phyloP scores from a whole-genome alignment of 2,888 invertebrate species.

The Zaprionus obscuricornis region DNA sequence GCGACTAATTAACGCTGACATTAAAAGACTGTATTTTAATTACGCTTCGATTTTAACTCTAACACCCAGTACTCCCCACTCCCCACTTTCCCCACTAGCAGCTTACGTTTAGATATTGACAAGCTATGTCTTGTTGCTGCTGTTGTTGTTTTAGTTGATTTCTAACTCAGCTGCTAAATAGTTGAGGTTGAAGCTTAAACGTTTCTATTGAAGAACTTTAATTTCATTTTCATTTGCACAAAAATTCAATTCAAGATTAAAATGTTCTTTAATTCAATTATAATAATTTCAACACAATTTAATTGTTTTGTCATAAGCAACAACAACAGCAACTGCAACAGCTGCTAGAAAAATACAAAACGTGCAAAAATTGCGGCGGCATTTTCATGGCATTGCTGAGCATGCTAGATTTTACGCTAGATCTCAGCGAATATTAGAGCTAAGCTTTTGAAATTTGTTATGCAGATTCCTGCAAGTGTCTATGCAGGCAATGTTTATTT shows the following conservation, averaged over 20 bases:
- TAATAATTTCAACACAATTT: slow-evolving; percentile 54
- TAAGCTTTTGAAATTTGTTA: no score
- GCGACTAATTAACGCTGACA: slow-evolving; percentile 77
- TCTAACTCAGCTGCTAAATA: background rate
- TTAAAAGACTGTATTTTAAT: slow-evolving; percentile 74
- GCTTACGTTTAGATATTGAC: background rate
- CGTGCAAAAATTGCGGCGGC: slow-evolving; percentile 36
- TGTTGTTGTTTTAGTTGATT: slow-evolving; percentile 8
- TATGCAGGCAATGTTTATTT: no score
- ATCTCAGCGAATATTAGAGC: no score
- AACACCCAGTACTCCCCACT: background rate
- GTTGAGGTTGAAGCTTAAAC: slow-evolving; percentile 18
- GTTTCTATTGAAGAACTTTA: slow-evolving; percentile 49
- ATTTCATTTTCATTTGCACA: slow-evolving; percentile 58
- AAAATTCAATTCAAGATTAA: slow-evolving; percentile 58
- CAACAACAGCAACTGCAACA: slow-evolving; percentile 19
- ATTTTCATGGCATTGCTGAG: no score
- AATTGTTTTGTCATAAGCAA: slow-evolving; percentile 65
- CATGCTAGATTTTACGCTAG: no score
- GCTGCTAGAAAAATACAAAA: slow-evolving; percentile 19
- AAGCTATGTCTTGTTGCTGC: slow-evolving; percentile 1
- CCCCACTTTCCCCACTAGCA: background rate
- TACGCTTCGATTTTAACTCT: slow-evolving; percentile 30
- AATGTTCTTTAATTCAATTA: slow-evolving; percentile 69
- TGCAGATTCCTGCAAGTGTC: no score